phyloP scores from a whole-genome alignment of 2,113 vertebrate genomes.

The Craseonycteris thonglongyai region DNA sequence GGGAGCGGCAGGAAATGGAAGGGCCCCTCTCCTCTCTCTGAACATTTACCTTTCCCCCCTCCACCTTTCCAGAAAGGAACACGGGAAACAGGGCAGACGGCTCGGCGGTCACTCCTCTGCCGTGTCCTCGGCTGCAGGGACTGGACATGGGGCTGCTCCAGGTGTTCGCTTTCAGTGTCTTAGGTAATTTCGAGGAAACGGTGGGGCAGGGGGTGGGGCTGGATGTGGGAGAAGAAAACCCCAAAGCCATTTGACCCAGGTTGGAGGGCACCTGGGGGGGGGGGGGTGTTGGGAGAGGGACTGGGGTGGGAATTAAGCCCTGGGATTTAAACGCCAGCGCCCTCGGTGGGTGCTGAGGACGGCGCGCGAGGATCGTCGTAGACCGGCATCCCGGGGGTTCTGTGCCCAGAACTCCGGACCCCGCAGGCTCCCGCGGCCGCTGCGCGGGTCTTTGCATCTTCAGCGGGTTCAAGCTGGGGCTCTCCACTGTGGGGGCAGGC shows the following conservation, averaged over 20 bases:
- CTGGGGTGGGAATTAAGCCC: background rate
- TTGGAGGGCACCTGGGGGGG: background rate
- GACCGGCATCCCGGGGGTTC: background rate
- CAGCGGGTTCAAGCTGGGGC: background rate
- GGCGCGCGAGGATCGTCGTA: background rate
- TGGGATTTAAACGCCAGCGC: background rate
- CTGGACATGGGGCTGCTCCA: slow-evolving; percentile 68
- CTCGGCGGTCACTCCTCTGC: background rate
- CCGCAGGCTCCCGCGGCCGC: background rate
- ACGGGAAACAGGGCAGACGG: background rate
- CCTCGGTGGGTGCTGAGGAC: background rate
- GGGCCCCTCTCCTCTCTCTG: slow-evolving; percentile 40
- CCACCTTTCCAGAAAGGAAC: slow-evolving; percentile 47
- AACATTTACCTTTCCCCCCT: background rate
- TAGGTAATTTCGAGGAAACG: slow-evolving; percentile 68
- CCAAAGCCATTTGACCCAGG: background rate
- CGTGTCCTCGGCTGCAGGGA: background rate
- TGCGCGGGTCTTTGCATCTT: background rate
- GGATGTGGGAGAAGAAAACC: background rate
- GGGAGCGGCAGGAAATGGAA: slow-evolving; percentile 56
- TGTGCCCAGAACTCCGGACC: background rate
- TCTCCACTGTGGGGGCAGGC: background rate
- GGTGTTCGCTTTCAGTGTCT: slow-evolving; percentile 66
- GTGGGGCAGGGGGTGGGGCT: background rate
- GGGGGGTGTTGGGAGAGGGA: background rate